These are phyloP conservation scores for Pseudomyrmex flavicornis DNA, from an alignment of 1,140 invertebrate species.

Conservation along the genomic window DNA sequence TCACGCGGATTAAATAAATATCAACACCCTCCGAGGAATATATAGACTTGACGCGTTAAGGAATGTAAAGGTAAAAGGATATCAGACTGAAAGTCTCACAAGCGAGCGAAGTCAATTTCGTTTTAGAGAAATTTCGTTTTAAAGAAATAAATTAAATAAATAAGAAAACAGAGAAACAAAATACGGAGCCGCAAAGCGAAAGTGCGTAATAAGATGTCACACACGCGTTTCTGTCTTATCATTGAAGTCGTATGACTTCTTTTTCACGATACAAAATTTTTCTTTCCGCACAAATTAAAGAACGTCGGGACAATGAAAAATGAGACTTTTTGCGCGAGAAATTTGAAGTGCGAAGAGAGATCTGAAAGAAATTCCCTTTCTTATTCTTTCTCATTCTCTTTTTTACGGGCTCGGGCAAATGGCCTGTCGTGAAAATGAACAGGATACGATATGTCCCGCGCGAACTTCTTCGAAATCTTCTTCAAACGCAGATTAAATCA, in stretches of 20 bases:
- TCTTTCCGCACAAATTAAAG: constrained; percentile 11
- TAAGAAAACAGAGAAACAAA: background rate
- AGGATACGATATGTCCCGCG: background rate
- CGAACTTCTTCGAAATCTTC: background rate
- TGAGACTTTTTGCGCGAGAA: background rate
- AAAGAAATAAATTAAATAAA: background rate
- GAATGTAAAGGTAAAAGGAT: background rate
- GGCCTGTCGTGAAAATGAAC: constrained; percentile 15
- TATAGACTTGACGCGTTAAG: background rate
- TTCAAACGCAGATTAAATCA: constrained; percentile 18
- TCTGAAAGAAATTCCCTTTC: background rate
- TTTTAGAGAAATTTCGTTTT: background rate
- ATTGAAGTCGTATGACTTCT: background rate
- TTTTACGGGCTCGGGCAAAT: background rate
- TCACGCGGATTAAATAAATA: constrained; percentile 51
- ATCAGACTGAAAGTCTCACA: background rate
- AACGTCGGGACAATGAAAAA: background rate
- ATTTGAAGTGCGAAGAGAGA: background rate
- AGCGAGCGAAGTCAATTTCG: background rate
- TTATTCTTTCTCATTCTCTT: background rate
- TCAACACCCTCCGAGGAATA: constrained; percentile 15
- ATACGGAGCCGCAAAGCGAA: background rate
- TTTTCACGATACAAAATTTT: background rate
- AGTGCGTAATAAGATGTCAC: background rate
- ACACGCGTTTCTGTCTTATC: background rate